Evolutionary conservation across 64 coral and sea anemone genomes (phyloP).

Genomic region (Cladopsammia gracilis): DNA sequence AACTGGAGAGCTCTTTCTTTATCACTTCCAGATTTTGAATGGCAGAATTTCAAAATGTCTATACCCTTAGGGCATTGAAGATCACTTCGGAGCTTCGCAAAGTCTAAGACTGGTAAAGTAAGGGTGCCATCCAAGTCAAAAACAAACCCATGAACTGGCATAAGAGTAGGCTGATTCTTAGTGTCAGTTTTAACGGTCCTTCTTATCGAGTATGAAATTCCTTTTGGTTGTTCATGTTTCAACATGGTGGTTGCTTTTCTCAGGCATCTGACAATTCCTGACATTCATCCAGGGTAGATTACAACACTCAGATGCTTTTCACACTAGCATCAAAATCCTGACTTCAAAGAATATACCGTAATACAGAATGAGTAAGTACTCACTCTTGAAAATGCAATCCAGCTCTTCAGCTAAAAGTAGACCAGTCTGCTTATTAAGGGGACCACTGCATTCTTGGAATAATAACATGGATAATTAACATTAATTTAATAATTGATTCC

Average conservation of each 20-base stretch:
- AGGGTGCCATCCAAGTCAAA: conserved; percentile 99
- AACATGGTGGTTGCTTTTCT: neutral
- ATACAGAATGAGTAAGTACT: too few relatives aligned
- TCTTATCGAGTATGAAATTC: conserved; percentile 23
- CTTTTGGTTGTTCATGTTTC: neutral
- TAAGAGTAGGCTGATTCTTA: conserved; percentile 13
- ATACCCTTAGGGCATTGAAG: conserved; percentile 76
- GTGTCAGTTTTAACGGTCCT: conserved; percentile 3
- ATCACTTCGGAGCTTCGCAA: conserved; percentile 61
- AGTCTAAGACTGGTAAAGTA: conserved; percentile 90
- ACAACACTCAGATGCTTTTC: neutral
- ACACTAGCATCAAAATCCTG: neutral
- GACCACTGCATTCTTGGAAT: too few relatives aligned
- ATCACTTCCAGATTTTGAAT: conserved; percentile 65
- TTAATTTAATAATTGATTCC: too few relatives aligned
- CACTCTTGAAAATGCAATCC: too few relatives aligned
- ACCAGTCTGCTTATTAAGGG: too few relatives aligned
- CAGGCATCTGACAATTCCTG: neutral
- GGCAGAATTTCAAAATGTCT: conserved; percentile 79
- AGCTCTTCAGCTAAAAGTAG: too few relatives aligned
- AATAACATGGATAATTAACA: too few relatives aligned
- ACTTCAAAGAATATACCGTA: too few relatives aligned
- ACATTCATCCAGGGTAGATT: neutral
- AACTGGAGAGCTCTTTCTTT: conserved; percentile 63
- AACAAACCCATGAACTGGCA: conserved; percentile 83